phyloP scores from a whole-genome alignment of 92 coral and sea anemone genomes.

The Phenganax stokvisi region DNA sequence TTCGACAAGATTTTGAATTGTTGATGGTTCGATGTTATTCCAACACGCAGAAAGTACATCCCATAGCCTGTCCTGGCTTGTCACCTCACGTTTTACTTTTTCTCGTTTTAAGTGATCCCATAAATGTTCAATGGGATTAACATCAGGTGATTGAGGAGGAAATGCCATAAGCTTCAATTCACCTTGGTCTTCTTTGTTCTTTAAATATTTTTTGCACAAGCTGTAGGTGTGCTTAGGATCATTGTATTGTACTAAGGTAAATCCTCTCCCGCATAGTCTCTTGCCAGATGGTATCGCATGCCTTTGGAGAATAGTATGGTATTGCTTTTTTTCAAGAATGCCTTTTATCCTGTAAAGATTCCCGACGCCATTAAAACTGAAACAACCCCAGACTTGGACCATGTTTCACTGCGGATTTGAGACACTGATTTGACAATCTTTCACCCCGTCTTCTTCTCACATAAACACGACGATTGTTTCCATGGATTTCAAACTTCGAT shows the following conservation, averaged over 20 bases:
- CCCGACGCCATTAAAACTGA: not conserved
- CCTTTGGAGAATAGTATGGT: no score
- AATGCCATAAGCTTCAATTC: conserved; percentile 5
- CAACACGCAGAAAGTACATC: not conserved
- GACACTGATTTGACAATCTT: conserved; percentile 1
- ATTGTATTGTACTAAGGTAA: not conserved
- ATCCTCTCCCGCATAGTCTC: conserved; percentile 9
- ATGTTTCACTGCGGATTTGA: conserved; percentile 1
- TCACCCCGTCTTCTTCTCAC: not conserved
- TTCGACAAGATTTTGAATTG: not conserved
- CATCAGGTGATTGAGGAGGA: conserved; percentile 15
- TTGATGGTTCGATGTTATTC: conserved; percentile 3
- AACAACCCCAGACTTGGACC: conserved; percentile 10
- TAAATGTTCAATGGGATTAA: conserved; percentile 18
- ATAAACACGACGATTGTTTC: conserved; percentile 3
- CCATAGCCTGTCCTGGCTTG: not conserved
- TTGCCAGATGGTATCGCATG: not conserved
- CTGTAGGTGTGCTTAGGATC: not conserved
- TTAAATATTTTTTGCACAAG: conserved; percentile 12
- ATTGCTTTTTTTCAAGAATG: no score
- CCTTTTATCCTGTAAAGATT: conserved; percentile 4
- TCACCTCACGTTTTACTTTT: no score
- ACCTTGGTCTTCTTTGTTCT: no score
- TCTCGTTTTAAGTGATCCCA: conserved; percentile 12
- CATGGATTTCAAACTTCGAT: no score